Conservation (phyloP, 2,888 invertebrate species). For the Teinopalpus imperialis region DNA sequence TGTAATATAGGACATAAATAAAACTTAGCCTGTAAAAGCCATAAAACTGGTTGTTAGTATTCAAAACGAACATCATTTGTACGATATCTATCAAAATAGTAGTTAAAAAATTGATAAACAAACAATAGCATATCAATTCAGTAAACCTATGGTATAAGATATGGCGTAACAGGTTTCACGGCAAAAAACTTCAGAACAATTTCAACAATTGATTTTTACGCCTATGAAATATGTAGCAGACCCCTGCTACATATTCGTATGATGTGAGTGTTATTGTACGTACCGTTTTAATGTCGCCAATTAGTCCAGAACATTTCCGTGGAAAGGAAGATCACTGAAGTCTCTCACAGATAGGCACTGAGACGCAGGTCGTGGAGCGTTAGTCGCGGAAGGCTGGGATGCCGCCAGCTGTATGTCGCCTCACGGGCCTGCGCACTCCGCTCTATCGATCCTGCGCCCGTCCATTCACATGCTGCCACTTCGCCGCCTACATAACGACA, state of each 20-base stretch:
- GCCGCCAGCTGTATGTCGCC: conserved; percentile 62
- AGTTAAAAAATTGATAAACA: conserved; percentile 51
- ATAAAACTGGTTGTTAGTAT: too few species aligned
- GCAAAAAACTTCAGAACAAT: neutral
- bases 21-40: too few species aligned
- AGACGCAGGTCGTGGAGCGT: conserved; percentile 48
- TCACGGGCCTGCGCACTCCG: conserved; percentile 68
- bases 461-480: conserved; percentile 71
- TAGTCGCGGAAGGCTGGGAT: conserved; percentile 49
- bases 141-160: conserved; percentile 47
- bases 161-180: conserved; percentile 64
- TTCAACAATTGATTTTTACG: neutral
- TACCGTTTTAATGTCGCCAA: conserved; percentile 68
- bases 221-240: neutral
- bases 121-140: conserved; percentile 44
- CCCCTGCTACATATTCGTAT: too few species aligned
- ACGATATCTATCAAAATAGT: neutral
- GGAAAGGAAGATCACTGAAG: conserved; percentile 53
- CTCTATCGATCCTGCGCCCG: conserved; percentile 67
- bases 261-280: conserved; percentile 47
- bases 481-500: conserved; percentile 70
- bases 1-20: neutral
- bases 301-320: conserved; percentile 60
- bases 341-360: conserved; percentile 53
- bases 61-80: too few species aligned